Base-by-base conservation (phyloP, 2,888 invertebrate genomes). In the Orchesella flavescens region DNA sequence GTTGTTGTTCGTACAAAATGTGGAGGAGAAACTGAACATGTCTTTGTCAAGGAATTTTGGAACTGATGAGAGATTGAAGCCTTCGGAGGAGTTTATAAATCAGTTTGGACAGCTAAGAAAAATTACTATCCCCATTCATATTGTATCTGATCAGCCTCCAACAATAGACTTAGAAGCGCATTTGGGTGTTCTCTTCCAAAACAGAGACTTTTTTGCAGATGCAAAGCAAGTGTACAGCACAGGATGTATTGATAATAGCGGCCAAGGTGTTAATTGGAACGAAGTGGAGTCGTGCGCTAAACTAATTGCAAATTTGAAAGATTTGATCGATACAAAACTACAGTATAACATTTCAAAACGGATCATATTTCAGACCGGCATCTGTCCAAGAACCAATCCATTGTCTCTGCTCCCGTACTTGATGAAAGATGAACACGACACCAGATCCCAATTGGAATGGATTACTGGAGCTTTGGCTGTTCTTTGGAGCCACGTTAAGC, bases 401-500 rank as follows among this genome's bases (percentile, higher is more conserved):
- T 12, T 7, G 13, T 49, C 24, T 19, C 5, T 75, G 5, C n/a
- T 75, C 21, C 21, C 17, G 15, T 9, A 0, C 4, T 17, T 74
- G 1, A 55, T 7, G 2, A 55, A 34, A 1, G 3, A 34, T 34
- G 34, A 34, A 59, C 68, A 9, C 21, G 12, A 21, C 17, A 71
- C 53, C 15, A 53, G 34, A 7, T 19, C 21, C 12, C 9, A 9
- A n/a, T 1, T 34, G 7, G n/a, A 24, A 63, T 7, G 7, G 1
- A 24, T 46, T 15, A 57, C 23, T 23, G 78, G 78, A 12, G 78
- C 68, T 12, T 24, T 71, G 19, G 78, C 21, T 1, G 69, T 69
- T 0, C 53, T 69, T 0, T 63, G 61, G 49, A 71, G 44, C 9
- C 55, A 49, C 13, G 5, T 71, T 24, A 61, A 78, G 17, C 15